Conservation (phyloP, 2,888 invertebrate genomes). For the Napeogenes inachia region DNA sequence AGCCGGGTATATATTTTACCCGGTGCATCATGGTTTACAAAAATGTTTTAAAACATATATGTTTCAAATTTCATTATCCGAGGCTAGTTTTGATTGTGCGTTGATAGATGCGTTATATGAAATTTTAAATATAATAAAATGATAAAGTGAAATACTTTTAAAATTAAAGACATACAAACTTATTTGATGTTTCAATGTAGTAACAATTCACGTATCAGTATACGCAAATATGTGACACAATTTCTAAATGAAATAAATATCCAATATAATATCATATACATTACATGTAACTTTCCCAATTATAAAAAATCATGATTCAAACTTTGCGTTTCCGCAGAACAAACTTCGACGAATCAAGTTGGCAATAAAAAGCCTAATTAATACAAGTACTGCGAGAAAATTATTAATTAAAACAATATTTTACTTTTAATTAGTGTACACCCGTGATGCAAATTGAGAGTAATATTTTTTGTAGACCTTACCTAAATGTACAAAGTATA, state of each 20-base stretch:
- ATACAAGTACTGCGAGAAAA: slow-evolving; percentile 31
- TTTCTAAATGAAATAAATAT: background rate
- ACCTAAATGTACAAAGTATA: background rate
- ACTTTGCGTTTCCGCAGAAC: background rate
- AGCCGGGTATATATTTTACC: too few relatives aligned
- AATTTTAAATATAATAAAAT: too few relatives aligned
- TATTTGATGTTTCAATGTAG: too few relatives aligned
- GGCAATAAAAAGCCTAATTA: slow-evolving; percentile 35
- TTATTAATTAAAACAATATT: slow-evolving; percentile 39
- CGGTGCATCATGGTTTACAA: too few relatives aligned
- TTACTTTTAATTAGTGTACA: slow-evolving; percentile 34
- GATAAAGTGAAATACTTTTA: too few relatives aligned
- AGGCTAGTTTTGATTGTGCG: too few relatives aligned
- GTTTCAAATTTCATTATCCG: too few relatives aligned
- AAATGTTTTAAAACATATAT: too few relatives aligned
- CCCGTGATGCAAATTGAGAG: background rate
- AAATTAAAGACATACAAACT: too few relatives aligned
- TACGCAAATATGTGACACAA: background rate
- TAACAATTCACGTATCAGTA: too few relatives aligned
- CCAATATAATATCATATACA: background rate
- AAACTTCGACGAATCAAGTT: slow-evolving; percentile 24
- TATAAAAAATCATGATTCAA: background rate
- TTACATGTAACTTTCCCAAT: slow-evolving; percentile 1
- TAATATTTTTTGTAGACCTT: background rate
- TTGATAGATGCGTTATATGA: too few relatives aligned